A percentile compares a stretch with the other conserved stretches of the same genome.
phyloP scores from a whole-genome alignment of 2,113 vertebrate species.

The Manacus vitellinus region DNA sequence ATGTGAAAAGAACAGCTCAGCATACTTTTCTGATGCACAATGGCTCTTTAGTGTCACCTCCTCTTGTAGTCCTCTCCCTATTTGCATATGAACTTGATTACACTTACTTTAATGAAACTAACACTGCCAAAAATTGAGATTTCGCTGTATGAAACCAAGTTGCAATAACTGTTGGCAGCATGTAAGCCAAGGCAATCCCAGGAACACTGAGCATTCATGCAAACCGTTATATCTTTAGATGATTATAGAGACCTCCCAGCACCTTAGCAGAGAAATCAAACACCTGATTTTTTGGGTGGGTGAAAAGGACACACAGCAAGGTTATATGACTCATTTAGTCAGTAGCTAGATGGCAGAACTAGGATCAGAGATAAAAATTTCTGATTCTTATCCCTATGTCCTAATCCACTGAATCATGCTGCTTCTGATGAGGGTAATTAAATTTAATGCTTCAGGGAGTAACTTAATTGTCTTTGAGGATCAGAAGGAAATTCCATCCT shows the following conservation, averaged over 20 bases:
- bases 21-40: not conserved
- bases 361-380: not conserved
- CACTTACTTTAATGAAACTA: not conserved
- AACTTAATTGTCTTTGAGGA: constrained; percentile 54
- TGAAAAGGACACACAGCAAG: not conserved
- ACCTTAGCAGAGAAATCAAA: constrained; percentile 7
- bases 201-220: not conserved
- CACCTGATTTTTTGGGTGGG: not conserved
- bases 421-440: constrained; percentile 51
- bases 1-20: not conserved
- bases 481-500: constrained; percentile 10
- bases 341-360: not conserved
- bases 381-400: not conserved
- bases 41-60: not conserved
- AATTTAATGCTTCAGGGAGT: constrained; percentile 25
- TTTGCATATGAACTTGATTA: not conserved
- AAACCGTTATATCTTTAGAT: not conserved
- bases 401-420: not conserved
- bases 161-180: not conserved
- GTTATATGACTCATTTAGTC: not conserved
- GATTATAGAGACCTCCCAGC: not conserved
- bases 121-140: not conserved
- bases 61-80: not conserved
- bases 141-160: not conserved
- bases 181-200: not conserved